These are phyloP conservation scores for Mastigias papua DNA, from an alignment of 30 jellyfish, hydroid and myxozoan genomes.

Conservation along the genomic window DNA sequence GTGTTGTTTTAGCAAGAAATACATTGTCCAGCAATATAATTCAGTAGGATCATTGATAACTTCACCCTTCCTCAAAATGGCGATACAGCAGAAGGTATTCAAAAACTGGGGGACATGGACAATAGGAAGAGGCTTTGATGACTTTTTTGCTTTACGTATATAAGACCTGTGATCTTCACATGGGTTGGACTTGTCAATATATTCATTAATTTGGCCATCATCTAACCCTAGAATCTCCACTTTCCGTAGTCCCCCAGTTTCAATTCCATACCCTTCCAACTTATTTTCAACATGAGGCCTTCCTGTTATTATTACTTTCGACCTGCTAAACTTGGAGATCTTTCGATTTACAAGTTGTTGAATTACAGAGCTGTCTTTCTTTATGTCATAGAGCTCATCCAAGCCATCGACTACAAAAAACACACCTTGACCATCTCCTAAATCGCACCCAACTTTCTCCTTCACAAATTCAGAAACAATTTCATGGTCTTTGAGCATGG, in stretches of 20 bases:
- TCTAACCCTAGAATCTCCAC: background rate
- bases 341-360: background rate
- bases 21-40: background rate
- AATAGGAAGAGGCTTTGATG: background rate
- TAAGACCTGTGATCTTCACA: background rate
- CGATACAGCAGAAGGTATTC: background rate
- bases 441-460: background rate
- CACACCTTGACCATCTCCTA: background rate
- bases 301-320: background rate
- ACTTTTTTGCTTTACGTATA: background rate
- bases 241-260: background rate
- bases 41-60: background rate
- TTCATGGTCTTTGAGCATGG: background rate
- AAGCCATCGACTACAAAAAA: background rate
- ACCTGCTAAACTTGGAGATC: background rate
- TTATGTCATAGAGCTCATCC: background rate
- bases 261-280: background rate
- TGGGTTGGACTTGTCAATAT: background rate
- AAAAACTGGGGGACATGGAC: background rate
- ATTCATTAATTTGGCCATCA: background rate
- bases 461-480: background rate
- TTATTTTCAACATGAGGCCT: background rate
- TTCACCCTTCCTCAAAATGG: background rate
- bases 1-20: background rate
- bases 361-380: background rate